Conservation (phyloP, 2,888 invertebrate genomes). For the Allophyes oxyacanthae region DNA sequence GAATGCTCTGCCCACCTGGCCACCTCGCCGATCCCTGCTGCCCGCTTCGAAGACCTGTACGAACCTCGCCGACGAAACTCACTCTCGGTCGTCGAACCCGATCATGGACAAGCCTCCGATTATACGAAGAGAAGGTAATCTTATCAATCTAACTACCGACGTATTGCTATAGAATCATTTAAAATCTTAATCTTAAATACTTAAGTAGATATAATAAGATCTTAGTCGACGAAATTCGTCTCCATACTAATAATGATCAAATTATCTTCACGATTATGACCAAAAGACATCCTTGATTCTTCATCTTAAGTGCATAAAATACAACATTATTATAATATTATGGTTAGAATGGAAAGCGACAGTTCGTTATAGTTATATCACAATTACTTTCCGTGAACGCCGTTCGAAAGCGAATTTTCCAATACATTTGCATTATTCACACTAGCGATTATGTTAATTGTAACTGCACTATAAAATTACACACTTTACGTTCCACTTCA, state of each 20-base stretch:
- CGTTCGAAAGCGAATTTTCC: constrained; percentile 64
- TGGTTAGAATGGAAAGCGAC: constrained; percentile 60
- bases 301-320: background rate
- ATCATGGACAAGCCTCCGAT: constrained; percentile 92
- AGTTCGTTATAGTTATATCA: constrained; percentile 58
- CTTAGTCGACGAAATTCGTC: too few relatives aligned
- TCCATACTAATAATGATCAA: too few relatives aligned
- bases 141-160: too few relatives aligned
- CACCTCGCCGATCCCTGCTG: constrained; percentile 97
- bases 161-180: too few relatives aligned
- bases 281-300: background rate
- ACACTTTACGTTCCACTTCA: constrained; percentile 27
- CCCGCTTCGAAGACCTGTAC: constrained; percentile 87
- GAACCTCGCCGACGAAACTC: constrained; percentile 90
- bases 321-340: constrained; percentile 18
- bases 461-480: constrained; percentile 47
- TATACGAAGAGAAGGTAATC: constrained; percentile 90
- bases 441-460: constrained; percentile 52
- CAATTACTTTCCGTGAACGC: constrained; percentile 64
- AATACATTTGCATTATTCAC: constrained; percentile 54
- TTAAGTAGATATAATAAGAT: too few relatives aligned
- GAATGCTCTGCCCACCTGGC: constrained; percentile 97
- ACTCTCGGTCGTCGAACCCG: constrained; percentile 89
- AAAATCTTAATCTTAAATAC: too few relatives aligned
- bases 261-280: too few relatives aligned